Evolutionary conservation across 2,113 vertebrate genomes (phyloP), one percentile per base, ranked within the genome.

Genomic region (Ophthalmolycus amberensis): DNA sequence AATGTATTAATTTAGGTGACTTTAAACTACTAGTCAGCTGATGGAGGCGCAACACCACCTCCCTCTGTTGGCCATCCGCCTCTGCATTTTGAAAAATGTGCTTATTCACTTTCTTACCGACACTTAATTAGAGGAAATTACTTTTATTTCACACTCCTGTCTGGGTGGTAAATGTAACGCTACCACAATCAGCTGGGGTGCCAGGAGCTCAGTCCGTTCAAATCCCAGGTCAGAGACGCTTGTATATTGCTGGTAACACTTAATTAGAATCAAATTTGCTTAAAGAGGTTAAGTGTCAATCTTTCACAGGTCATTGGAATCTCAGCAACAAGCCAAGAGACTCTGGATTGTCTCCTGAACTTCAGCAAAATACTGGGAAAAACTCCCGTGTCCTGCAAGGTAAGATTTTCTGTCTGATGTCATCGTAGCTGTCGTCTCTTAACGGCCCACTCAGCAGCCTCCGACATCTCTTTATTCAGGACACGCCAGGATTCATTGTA

Each of bases 401-500:
- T 97, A 90, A 75, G 91, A 7, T 1, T 7, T 22, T n/a, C 32
- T 10, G 20, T 8, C n/a, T 62, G 56, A 38, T 15, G 4, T n/a
- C 50, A 20, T 11, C 12, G 14, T 2, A 25, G 46, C n/a, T 44
- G 25, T 5, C 0, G 16, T 72, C 12, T 42, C 12, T 27, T 59
- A n/a, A 71, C 48, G 22, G 3, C 4, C 25, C 22, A 56, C 56
- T 79, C 58, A 59, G 20, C 58, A 22, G 40, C 50, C 12, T 66
- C 32, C 32, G 16, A 63, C 52, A 0, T 77, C 1, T 74, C 77
- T 82, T 59, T 52, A 5, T 75, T 10, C 71, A 99, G 98, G 98
- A 99, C 77, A 99, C 97, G 3, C 97, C 98, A 1, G 98, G 98
- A 2, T 99, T 99, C 83, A 94, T 99, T 40, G 98, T 99, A 25